Evolutionary conservation across 2,888 invertebrate genomes (phyloP).

Genomic region (Cephus sareptanus): DNA sequence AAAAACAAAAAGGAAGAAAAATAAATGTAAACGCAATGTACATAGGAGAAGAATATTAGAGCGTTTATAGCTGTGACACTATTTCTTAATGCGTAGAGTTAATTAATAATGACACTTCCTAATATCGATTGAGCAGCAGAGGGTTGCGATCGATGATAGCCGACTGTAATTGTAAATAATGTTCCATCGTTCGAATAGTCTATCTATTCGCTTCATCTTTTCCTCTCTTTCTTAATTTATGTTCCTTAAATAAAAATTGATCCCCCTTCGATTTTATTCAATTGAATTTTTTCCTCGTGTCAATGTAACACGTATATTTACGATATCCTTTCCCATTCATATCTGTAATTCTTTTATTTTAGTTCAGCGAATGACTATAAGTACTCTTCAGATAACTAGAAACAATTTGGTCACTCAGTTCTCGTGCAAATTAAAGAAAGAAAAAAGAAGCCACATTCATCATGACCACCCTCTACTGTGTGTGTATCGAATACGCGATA

Average conservation of each 20-base stretch:
- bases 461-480: not conserved
- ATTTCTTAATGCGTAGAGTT: conserved; percentile 11
- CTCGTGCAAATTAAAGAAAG: not conserved
- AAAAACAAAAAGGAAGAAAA: not conserved
- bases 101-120: not conserved
- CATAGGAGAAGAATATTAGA: conserved; percentile 6
- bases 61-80: conserved; percentile 22
- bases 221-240: not conserved
- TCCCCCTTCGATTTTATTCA: no score
- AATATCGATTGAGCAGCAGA: not conserved
- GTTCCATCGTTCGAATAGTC: not conserved
- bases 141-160: not conserved
- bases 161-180: not conserved
- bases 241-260: not conserved
- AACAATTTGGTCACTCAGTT: not conserved
- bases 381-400: not conserved
- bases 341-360: not conserved
- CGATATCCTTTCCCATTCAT: not conserved
- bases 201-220: not conserved
- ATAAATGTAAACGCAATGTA: conserved; percentile 5
- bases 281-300: not conserved
- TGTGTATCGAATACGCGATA: not conserved
- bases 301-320: not conserved
- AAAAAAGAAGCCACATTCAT: not conserved
- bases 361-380: not conserved